Base-by-base conservation (phyloP, 2,797 vertebrate genomes). In the Chelon auratus region DNA sequence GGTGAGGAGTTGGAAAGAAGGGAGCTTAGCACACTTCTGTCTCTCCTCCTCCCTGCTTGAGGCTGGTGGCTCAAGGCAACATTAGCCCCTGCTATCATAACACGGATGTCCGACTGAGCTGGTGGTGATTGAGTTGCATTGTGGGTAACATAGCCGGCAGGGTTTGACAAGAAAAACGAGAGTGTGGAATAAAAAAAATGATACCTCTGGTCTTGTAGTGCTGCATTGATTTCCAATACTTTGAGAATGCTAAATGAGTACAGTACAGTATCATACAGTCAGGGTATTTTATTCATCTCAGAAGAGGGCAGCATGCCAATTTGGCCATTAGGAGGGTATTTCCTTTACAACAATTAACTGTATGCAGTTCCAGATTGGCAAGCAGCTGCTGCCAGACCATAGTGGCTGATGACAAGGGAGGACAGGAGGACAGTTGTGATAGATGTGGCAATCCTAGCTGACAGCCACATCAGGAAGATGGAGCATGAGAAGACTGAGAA, bases 281-380 rank as follows among this genome's bases (percentile, higher is more conserved):
- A 33, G 30, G 30, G 7, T 33, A 69, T 77, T 82, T 72, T 68
- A 78, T 84, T 75, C 36, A 81, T 84, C 73, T 87, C 61, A 59
- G 55, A 78, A 81, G 36, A 78, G 71, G 82, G 84, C 74, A 53
- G 57, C 39, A 37, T 72, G 87, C 79, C 87, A 90, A 77, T 72
- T 77, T 14, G 47, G 72, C 84, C 83, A 82, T 89, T 87, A 84
- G 79, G 64, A 57, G 60, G 83, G 60, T 80, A 81, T 89, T 90
- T 90, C 66, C 77, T 68, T 63, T 54, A 45, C 82, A 83, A 82
- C 78, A 85, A 87, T 90, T 90, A 88, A 75, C 81, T 82, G 81
- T 51, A 42, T 65, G 64, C 64, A 13, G 53, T 61, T 45, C 4
- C 14, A 17, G 42, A n/a, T 3, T 14, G 5, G 15, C 13, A 14